Conservation (phyloP, 2,113 vertebrate genomes). For the Phocoena phocoena region DNA sequence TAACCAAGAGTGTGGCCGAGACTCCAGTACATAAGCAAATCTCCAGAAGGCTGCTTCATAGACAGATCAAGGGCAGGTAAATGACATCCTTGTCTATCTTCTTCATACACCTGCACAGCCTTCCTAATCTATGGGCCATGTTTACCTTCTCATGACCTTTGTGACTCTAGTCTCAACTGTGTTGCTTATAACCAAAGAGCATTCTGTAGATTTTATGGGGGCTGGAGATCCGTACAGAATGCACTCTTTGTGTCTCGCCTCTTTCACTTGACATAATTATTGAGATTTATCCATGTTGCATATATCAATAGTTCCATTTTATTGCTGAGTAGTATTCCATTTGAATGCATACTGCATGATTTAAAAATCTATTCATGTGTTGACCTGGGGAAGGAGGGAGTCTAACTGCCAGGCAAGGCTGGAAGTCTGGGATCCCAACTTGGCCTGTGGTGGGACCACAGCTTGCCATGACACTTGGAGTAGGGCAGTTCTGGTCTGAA, state of each 20-base stretch:
- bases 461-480: background rate
- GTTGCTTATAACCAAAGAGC: background rate
- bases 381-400: background rate
- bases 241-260: background rate
- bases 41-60: constrained; percentile 89
- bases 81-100: background rate
- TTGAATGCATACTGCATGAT: background rate
- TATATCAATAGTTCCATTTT: background rate
- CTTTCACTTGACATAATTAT: background rate
- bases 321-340: background rate
- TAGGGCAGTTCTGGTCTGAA: background rate
- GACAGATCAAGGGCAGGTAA: constrained; percentile 94
- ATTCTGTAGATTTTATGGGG: background rate
- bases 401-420: background rate
- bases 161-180: background rate
- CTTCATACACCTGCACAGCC: background rate
- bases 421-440: background rate
- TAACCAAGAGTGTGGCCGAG: constrained; percentile 94
- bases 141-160: background rate
- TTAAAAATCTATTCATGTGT: background rate
- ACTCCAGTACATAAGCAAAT: constrained; percentile 95
- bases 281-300: background rate
- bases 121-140: background rate
- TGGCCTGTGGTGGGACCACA: background rate
- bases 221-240: background rate